Evolutionary conservation across 2,113 vertebrate species (phyloP).

Genomic region (Dermatemys mawii): DNA sequence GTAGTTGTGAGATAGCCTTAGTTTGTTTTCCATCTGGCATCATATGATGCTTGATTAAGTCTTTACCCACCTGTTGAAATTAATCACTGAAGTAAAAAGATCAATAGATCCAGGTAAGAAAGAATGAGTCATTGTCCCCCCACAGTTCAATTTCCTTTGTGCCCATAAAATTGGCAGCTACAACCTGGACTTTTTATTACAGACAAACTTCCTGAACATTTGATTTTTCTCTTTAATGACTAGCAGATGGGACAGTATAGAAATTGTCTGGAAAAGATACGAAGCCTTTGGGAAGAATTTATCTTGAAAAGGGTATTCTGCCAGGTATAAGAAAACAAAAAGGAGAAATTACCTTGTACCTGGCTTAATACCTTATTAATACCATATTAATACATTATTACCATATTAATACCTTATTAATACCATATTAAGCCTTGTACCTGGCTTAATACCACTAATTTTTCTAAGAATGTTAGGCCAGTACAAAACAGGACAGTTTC

Average conservation of each 20-base stretch:
- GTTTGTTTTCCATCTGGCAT: background rate
- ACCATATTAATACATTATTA: no score
- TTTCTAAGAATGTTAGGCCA: background rate
- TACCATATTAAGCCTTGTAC: no score
- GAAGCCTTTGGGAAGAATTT: background rate
- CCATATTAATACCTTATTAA: no score
- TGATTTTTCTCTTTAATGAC: background rate
- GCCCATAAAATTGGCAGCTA: background rate
- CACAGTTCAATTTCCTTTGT: background rate
- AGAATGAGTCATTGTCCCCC: background rate
- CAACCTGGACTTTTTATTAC: background rate
- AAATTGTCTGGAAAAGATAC: background rate
- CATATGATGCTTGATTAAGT: background rate
- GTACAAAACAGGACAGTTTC: background rate
- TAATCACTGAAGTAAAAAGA: background rate
- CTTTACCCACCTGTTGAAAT: background rate
- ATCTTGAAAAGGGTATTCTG: background rate
- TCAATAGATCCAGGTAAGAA: background rate
- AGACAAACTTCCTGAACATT: background rate
- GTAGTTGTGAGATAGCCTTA: background rate
- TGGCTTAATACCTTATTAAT: background rate
- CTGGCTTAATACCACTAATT: no score
- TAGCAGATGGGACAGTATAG: background rate
- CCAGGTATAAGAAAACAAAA: background rate
- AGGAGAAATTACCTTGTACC: background rate